phyloP scores from a whole-genome alignment of 1,140 invertebrate genomes.

The Drosophila cardini region DNA sequence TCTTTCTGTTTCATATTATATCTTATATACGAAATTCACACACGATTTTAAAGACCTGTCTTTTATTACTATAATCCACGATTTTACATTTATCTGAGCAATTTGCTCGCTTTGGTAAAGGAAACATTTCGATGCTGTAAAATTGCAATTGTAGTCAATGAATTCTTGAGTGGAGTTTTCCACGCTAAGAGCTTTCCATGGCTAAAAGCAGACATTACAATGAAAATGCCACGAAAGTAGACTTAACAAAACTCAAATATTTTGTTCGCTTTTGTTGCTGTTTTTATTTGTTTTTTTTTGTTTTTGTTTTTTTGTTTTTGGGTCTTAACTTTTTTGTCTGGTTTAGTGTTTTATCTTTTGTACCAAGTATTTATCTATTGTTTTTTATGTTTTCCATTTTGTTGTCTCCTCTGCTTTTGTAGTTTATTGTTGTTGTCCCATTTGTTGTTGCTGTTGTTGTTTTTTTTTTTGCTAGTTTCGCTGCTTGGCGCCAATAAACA shows the following conservation, averaged over 20 bases:
- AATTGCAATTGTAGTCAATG: conserved; percentile 2
- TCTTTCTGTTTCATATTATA: no score
- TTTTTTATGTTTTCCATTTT: background rate
- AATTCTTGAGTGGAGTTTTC: background rate
- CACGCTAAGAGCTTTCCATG: background rate
- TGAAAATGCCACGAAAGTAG: background rate
- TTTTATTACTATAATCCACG: no score
- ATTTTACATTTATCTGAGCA: no score
- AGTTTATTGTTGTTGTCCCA: background rate
- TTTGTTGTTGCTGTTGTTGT: conserved; percentile 3
- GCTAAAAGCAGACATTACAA: conserved; percentile 11
- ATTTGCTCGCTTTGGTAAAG: no score
- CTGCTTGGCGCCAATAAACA: conserved; percentile 52
- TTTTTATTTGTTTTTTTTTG: conserved; percentile 18
- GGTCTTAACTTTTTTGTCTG: no score
- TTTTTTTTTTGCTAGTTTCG: conserved; percentile 16
- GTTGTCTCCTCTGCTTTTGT: background rate
- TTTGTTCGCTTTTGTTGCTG: conserved; percentile 16
- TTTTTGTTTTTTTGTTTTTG: conserved; percentile 2
- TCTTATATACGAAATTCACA: no score
- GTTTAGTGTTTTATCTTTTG: conserved; percentile 10
- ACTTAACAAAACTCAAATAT: background rate
- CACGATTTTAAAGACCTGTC: no score
- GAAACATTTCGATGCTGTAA: background rate
- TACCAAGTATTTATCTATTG: conserved; percentile 10